Evolutionary conservation across 2,888 invertebrate genomes (phyloP), one percentile per base, ranked within the genome.

Genomic region (Resseliella maxima): DNA sequence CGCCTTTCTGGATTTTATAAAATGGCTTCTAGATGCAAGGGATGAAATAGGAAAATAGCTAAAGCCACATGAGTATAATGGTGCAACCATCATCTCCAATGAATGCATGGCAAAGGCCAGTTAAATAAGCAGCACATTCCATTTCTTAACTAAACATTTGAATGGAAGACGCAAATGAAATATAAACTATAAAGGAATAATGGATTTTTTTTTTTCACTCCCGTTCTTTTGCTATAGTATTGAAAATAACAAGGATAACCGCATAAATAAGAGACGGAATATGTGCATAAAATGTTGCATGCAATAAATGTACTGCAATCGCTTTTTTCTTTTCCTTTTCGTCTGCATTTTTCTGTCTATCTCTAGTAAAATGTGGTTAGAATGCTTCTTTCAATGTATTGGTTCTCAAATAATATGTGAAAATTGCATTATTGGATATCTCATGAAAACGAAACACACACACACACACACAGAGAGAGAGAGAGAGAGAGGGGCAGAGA

Each of bases 151-250:
- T 59, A 59, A 59, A 59, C 59, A 59, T 59, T 59, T 59, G 24
- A 27, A 59, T 59, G 15, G 59, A 59, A 59, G 59, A 59, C 59
- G 24, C 24, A 59, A 59, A 59, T 59, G 59, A 59, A 59, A 59
- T 59, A 59, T 27, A 59, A n/a, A 59, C 59, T 15, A 59, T 59
- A 59, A 59, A 59, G 27, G 27, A 27, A 59, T 59, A 59, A 50
- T 50, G 50, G 12, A 50, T 50, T 27, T 15, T 24, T 59, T 59
- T 59, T 59, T 27, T 5, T 59, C 59, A 8, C 21, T 50, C 18
- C 21, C 15, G 50, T 50, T 50, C 50, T 50, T 18, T 50, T 21
- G 21, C 50, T 3, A 41, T 41, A 50, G 59, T 15, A 59, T 12
- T 2, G 59, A 59, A 59, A 8, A 59, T 24, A 27, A 27, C 59